Conservation (phyloP, 2,113 vertebrate genomes). For the Festucalex cinctus region DNA sequence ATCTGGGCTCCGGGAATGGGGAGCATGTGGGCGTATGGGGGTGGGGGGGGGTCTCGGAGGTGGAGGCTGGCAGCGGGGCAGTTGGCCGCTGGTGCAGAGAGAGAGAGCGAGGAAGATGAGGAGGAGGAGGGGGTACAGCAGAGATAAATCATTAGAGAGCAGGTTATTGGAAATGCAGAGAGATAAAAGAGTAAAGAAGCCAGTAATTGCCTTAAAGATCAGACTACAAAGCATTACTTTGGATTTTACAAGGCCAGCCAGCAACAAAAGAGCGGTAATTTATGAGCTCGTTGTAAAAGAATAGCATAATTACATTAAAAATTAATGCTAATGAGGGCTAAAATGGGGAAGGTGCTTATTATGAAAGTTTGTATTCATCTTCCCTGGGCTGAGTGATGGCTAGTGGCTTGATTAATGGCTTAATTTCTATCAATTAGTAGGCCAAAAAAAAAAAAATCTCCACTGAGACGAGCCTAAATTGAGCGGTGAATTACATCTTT, state of each 20-base stretch:
- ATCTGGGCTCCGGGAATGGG: conserved; percentile 49
- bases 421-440: conserved; percentile 99
- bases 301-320: conserved; percentile 99
- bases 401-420: conserved; percentile 99
- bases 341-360: conserved; percentile 99
- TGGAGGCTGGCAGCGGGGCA: conserved; percentile 65
- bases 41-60: conserved; percentile 41
- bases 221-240: conserved; percentile 98
- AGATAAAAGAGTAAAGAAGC: conserved; percentile 86
- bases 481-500: conserved; percentile 98
- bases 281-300: conserved; percentile 99
- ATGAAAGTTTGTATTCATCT: conserved; percentile 99
- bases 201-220: conserved; percentile 99
- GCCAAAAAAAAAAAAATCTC: conserved; percentile 70
- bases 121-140: conserved; percentile 37
- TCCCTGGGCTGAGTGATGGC: conserved; percentile 97
- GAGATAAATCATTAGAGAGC: conserved; percentile 82
- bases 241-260: conserved; percentile 98
- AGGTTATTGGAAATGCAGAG: conserved; percentile 87
- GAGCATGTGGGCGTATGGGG: conserved; percentile 56
- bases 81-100: conserved; percentile 63
- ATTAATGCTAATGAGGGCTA: conserved; percentile 99
- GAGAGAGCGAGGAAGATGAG: conserved; percentile 15
- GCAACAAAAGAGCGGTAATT: conserved; percentile 99
- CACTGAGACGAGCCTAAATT: conserved; percentile 93